Conservation (phyloP, 2,113 vertebrate genomes). For the Aspidoscelis tigris region DNA sequence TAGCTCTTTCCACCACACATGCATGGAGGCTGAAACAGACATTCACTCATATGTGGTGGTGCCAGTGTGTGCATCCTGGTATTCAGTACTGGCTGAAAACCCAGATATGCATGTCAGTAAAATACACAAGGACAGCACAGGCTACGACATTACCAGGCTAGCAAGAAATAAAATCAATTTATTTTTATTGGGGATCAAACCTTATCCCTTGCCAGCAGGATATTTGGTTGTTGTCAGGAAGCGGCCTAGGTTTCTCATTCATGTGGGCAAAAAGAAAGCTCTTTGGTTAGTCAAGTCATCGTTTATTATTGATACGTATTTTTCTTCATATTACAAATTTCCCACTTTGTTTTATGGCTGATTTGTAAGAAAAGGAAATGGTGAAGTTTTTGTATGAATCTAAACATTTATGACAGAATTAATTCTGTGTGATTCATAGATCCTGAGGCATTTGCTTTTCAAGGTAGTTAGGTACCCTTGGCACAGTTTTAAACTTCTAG, state of each 20-base stretch:
- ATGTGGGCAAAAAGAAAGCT: neutral
- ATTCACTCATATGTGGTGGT: too few species aligned
- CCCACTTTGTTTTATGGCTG: conserved; percentile 5
- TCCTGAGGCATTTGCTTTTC: conserved; percentile 27
- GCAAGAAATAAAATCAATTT: too few species aligned
- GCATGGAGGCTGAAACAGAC: too few species aligned
- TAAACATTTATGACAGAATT: conserved; percentile 8
- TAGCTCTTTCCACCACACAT: too few species aligned
- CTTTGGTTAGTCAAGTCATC: neutral
- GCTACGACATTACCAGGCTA: too few species aligned
- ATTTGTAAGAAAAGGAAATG: conserved; percentile 16
- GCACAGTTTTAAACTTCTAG: conserved; percentile 33
- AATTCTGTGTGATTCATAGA: conserved; percentile 13
- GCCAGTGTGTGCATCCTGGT: too few species aligned
- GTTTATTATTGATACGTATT: neutral
- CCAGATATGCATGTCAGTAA: too few species aligned
- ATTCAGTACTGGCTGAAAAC: too few species aligned
- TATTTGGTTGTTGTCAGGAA: too few species aligned
- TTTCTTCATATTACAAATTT: neutral
- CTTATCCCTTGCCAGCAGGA: too few species aligned
- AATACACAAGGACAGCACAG: too few species aligned
- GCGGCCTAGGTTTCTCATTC: neutral
- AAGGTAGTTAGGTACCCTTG: conserved; percentile 25
- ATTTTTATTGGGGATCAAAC: too few species aligned
- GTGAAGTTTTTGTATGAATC: neutral